Evolutionary conservation across 1,140 invertebrate genomes (phyloP).

Genomic region (Choristoneura fumiferana): DNA sequence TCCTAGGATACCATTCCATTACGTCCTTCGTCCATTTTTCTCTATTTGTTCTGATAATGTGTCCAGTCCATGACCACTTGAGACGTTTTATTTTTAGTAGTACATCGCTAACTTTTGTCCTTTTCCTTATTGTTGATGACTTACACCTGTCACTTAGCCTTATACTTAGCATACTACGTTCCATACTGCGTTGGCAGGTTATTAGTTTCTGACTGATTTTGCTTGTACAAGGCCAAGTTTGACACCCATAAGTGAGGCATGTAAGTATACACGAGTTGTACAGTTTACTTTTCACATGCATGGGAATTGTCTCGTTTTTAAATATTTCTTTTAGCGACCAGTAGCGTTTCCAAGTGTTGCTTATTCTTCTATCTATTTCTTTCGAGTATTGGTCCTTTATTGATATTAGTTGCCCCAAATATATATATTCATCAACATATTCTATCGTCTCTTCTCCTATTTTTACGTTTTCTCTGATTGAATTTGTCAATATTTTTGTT

Average conservation of each 20-base stretch:
- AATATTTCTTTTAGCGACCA: neutral
- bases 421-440: constrained; percentile 1
- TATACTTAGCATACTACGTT: no score
- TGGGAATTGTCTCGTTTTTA: neutral
- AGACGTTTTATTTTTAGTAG: neutral
- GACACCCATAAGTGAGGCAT: neutral
- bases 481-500: neutral
- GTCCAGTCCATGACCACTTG: neutral
- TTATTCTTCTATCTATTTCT: neutral
- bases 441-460: neutral
- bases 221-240: neutral
- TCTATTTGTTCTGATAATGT: neutral
- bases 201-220: neutral
- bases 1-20: constrained; percentile 23
- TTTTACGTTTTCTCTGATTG: neutral
- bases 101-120: no score
- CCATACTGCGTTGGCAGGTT: neutral
- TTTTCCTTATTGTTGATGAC: no score
- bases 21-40: constrained; percentile 21
- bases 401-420: neutral
- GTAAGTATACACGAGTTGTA: neutral
- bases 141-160: no score
- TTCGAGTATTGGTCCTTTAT: neutral
- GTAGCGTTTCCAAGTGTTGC: neutral
- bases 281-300: neutral